Base-by-base conservation (phyloP, 2,888 invertebrate genomes). In the Esperia sulphurella region DNA sequence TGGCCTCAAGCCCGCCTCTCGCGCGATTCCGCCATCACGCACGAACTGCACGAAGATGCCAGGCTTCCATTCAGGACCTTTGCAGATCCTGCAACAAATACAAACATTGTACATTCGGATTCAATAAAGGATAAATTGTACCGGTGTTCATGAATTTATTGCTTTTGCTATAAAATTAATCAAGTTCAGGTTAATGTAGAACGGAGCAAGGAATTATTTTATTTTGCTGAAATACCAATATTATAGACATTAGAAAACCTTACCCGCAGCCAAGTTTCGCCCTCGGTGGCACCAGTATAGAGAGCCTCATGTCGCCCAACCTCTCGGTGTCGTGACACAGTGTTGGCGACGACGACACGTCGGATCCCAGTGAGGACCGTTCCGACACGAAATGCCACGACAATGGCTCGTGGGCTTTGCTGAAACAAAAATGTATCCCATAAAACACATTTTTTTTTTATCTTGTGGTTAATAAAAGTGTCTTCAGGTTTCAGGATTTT, bases 21-120 rank as follows among this genome's bases (percentile, higher is more conserved):
- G 91, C 0, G 97, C 97, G 49, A 97, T 94, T 41, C 97, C 96
- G 28, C 95, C 95, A 59, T 96, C 96, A 72, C 96, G 94, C 46
- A 97, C 96, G 63, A 96, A 96, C 87, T 98, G 95, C 38, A 97
- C 93, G 77, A 95, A 97, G 61, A 97, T 96, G 37, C 97, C 97
- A 0, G 95, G 95, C 70, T 94, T 94, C 93, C 95, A 95, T 57
- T 94, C 94, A 5, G 96, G 96, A 7, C 96, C 96, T 83, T 95
- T 95, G 82, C 95, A 95, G 52, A 95, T 95, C 59, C 94, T 94
- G 75, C 7, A 87, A 83, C 58, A 58, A 21, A 21, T 5, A 21
- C 21, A 5, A 3, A 21, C 21, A 21, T 21, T 21, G 21, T 21
- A 21, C 21, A 21, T 21, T 21, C 21, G 5, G 21, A 21, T 21